These are phyloP conservation scores for Hipparchia semele DNA, from an alignment of 2,888 invertebrate species.

Conservation along the genomic window DNA sequence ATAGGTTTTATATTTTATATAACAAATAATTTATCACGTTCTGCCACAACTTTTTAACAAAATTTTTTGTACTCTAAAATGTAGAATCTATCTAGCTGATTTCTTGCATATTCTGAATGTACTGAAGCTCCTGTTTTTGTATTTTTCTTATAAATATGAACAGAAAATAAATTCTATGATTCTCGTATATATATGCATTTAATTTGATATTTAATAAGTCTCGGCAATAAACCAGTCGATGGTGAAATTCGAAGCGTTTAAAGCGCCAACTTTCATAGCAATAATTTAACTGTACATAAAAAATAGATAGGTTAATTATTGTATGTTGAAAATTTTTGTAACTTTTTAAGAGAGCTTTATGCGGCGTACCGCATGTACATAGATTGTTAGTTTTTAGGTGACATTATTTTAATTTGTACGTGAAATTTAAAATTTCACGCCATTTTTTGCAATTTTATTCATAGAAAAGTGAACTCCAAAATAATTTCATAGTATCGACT, in stretches of 20 bases:
- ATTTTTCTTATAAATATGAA: conserved; percentile 18
- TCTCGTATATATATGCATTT: conserved; percentile 47
- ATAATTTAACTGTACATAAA: conserved; percentile 80
- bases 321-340: conserved; percentile 75
- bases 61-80: background rate
- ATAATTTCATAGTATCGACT: conserved; percentile 6
- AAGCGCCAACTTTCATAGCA: conserved; percentile 80
- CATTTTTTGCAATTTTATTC: conserved; percentile 26
- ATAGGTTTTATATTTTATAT: too few relatives aligned
- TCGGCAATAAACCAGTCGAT: conserved; percentile 72
- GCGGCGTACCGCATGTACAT: conserved; percentile 72
- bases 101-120: background rate
- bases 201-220: conserved; percentile 53
- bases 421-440: conserved; percentile 79
- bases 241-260: conserved; percentile 69
- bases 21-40: background rate
- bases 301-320: conserved; percentile 77
- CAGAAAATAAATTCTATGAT: conserved; percentile 36
- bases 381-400: conserved; percentile 59
- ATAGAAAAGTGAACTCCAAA: conserved; percentile 39
- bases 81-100: background rate
- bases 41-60: background rate
- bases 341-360: conserved; percentile 82
- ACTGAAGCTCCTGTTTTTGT: background rate
- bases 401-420: conserved; percentile 47